phyloP scores from a whole-genome alignment of 2,888 invertebrate genomes.

The Agriopis aurantiaria region DNA sequence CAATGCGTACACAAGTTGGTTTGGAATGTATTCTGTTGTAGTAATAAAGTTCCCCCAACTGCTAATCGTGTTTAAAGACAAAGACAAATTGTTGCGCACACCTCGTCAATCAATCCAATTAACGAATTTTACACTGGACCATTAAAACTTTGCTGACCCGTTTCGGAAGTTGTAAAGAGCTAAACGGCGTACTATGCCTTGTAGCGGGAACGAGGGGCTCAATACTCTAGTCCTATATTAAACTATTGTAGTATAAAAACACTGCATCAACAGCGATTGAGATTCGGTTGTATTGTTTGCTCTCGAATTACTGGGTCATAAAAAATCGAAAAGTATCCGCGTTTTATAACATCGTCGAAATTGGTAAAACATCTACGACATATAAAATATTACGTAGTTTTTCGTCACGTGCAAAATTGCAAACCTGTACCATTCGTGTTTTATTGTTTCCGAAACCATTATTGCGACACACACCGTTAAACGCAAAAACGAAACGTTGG shows the following conservation, averaged over 20 bases:
- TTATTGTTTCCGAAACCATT: constrained; percentile 72
- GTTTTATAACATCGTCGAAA: constrained; percentile 27
- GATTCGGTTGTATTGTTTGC: constrained; percentile 25
- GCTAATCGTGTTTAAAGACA: constrained; percentile 51
- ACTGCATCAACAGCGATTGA: constrained; percentile 28
- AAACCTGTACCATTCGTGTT: constrained; percentile 59
- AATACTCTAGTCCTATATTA: constrained; percentile 32
- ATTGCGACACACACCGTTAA: constrained; percentile 70
- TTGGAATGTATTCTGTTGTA: background rate
- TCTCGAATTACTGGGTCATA: constrained; percentile 24
- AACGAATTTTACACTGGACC: constrained; percentile 67
- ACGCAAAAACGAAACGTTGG: constrained; percentile 62
- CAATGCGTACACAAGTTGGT: constrained; percentile 7
- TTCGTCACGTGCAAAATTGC: constrained; percentile 48
- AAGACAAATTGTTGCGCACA: constrained; percentile 59
- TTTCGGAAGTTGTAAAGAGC: constrained; percentile 62
- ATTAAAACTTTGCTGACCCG: constrained; percentile 70
- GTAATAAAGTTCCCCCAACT: constrained; percentile 31
- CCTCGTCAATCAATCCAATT: constrained; percentile 72
- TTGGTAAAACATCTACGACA: constrained; percentile 22
- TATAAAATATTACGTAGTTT: constrained; percentile 34
- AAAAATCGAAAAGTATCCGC: constrained; percentile 25
- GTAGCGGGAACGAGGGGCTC: constrained; percentile 39
- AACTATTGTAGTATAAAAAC: constrained; percentile 36
- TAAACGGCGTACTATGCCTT: constrained; percentile 46